Percentiles rank a stretch among this genome's conserved stretches.
phyloP scores from a whole-genome alignment of 2,113 vertebrate species.

The Paradoxurus hermaphroditus region DNA sequence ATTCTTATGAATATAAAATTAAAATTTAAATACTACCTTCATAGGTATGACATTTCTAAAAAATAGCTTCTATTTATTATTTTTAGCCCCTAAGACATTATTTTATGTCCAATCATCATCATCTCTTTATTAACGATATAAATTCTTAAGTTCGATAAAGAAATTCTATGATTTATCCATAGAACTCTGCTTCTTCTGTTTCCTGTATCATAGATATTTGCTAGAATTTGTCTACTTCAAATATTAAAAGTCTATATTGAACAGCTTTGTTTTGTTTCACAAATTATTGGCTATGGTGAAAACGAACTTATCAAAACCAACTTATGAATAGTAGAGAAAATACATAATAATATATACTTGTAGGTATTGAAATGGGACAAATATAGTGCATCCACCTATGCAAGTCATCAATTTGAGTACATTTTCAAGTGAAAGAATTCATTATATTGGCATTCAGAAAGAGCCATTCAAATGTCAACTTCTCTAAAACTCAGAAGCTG shows the following conservation, averaged over 20 bases:
- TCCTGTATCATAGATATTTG: not conserved
- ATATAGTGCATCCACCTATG: not conserved
- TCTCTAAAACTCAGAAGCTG: constrained; percentile 27
- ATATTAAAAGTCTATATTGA: not conserved
- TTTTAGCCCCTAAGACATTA: not conserved
- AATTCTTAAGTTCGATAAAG: not conserved
- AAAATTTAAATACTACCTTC: not conserved
- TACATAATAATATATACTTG: not conserved
- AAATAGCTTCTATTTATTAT: not conserved
- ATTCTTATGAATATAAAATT: not conserved
- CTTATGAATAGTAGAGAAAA: not conserved
- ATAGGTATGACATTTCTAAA: not conserved
- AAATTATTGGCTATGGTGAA: not conserved
- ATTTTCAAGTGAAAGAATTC: not conserved
- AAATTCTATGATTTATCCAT: not conserved
- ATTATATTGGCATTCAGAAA: not conserved
- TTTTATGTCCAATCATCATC: not conserved
- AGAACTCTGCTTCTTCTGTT: not conserved
- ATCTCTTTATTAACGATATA: not conserved
- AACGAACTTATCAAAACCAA: not conserved
- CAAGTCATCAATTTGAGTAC: not conserved
- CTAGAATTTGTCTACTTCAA: not conserved
- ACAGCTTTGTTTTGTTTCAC: not conserved
- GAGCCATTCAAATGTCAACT: not conserved
- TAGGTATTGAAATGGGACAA: not conserved